A percentile compares a stretch with the other conserved stretches of the same genome.
Conservation (phyloP, 1,140 invertebrate species). For the Drosophila malerkotliana region DNA sequence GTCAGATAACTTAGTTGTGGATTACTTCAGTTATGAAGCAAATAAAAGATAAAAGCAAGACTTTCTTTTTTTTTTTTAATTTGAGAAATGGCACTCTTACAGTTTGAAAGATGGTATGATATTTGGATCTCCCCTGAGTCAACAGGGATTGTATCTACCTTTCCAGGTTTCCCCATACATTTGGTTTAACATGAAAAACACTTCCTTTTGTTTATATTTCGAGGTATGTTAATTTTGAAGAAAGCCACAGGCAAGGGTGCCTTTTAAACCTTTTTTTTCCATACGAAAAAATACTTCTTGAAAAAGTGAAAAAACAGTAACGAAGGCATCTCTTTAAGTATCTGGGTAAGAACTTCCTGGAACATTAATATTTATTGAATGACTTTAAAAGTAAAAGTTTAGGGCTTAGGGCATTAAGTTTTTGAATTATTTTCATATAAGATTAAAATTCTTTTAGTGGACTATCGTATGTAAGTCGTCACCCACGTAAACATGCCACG, state of each 20-base stretch:
- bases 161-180: slow-evolving; percentile 16
- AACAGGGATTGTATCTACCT: slow-evolving; percentile 4
- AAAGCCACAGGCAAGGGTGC: slow-evolving; percentile 38
- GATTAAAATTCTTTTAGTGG: no score
- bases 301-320: no score
- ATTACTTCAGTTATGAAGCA: slow-evolving; percentile 1
- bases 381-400: no score
- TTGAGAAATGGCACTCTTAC: not conserved
- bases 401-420: no score
- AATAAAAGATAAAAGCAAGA: not conserved
- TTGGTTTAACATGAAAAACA: slow-evolving; percentile 31
- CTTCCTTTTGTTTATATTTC: slow-evolving; percentile 52
- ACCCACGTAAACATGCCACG: not conserved
- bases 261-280: not conserved
- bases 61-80: not conserved
- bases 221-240: slow-evolving; percentile 72
- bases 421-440: no score
- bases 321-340: no score
- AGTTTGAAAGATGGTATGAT: not conserved
- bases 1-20: slow-evolving; percentile 4
- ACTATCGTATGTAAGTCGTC: not conserved
- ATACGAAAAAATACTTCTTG: no score
- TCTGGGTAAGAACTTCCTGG: no score
- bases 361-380: no score
- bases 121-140: no score